Evolutionary conservation across 1,140 invertebrate species (phyloP).

Genomic region (Grapholita molesta): DNA sequence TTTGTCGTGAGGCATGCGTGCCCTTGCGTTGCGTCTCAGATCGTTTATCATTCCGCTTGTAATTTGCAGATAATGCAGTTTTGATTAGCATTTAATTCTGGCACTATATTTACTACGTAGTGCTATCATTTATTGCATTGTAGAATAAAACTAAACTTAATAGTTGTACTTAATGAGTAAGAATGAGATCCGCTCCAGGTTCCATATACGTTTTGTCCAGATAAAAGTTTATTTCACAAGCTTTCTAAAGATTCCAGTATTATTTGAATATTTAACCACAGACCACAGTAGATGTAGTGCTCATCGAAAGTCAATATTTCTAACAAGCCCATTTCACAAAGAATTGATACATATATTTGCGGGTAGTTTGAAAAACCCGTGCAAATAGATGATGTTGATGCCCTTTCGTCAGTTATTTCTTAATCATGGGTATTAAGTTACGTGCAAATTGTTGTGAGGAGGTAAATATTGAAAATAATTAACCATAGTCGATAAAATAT

Average conservation of each 20-base stretch:
- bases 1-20: constrained; percentile 3
- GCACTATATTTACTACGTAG: neutral
- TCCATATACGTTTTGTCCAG: no score
- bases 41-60: neutral
- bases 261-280: no score
- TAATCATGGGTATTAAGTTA: neutral
- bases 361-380: neutral
- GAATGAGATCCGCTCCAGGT: no score
- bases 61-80: neutral
- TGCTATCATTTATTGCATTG: neutral
- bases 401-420: neutral
- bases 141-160: no score
- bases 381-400: neutral
- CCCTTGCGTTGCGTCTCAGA: neutral
- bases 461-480: no score
- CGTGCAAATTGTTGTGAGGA: neutral
- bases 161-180: no score
- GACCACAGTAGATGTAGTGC: no score
- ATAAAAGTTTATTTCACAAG: no score
- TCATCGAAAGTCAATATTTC: no score
- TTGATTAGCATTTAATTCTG: neutral
- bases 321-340: no score
- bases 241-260: no score
- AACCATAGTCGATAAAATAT: no score
- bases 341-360: neutral